Evolutionary conservation across 1,140 invertebrate genomes (phyloP).

Genomic region (Phocides pigmalion): DNA sequence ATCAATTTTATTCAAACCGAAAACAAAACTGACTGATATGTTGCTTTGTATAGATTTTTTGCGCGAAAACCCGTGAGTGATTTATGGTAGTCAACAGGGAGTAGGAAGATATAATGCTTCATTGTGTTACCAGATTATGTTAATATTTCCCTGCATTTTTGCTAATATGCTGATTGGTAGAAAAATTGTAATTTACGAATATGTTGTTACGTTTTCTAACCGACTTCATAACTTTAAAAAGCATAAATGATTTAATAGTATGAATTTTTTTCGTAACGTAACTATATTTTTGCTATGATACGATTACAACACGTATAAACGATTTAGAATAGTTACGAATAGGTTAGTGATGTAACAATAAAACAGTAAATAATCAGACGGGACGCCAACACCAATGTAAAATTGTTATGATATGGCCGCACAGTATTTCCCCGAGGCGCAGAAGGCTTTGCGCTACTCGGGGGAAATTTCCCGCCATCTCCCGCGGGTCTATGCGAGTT

Average conservation of each 20-base stretch:
- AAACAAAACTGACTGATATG: conserved; percentile 32
- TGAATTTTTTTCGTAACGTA: too few relatives aligned
- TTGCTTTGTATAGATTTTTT: conserved; percentile 71
- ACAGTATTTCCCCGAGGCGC: conserved; percentile 74
- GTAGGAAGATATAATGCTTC: conserved; percentile 66
- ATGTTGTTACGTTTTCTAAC: too few relatives aligned
- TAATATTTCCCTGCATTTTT: conserved; percentile 51
- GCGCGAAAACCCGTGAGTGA: conserved; percentile 73
- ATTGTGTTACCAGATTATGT: conserved; percentile 67
- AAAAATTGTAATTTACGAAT: too few relatives aligned
- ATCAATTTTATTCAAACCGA: not conserved
- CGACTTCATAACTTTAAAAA: too few relatives aligned
- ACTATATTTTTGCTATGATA: too few relatives aligned
- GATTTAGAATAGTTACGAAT: not conserved
- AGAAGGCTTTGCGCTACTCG: conserved; percentile 65
- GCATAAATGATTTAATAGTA: too few relatives aligned
- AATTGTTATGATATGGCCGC: conserved; percentile 82
- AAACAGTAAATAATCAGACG: conserved; percentile 32
- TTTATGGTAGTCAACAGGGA: conserved; percentile 72
- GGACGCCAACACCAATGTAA: conserved; percentile 79
- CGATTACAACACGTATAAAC: too few relatives aligned
- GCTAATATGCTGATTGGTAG: too few relatives aligned
- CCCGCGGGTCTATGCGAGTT: conserved; percentile 80
- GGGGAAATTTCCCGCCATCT: conserved; percentile 78
- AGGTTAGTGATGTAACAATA: not conserved